Evolutionary conservation across 1,140 invertebrate genomes (phyloP).

Genomic region (Cephus cinctus): DNA sequence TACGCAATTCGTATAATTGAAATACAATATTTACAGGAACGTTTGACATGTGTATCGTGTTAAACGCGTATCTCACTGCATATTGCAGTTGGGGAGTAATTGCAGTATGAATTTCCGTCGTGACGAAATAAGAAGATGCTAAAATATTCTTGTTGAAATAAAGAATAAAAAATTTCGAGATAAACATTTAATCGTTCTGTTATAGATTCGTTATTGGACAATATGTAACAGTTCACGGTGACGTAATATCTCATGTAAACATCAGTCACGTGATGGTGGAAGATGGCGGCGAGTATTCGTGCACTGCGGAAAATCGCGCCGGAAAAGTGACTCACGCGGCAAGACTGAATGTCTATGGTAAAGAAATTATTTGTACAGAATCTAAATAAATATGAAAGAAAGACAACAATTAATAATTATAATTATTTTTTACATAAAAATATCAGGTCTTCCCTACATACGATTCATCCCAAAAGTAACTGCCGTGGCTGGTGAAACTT

Average conservation of each 20-base stretch:
- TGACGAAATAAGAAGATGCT: too few relatives aligned
- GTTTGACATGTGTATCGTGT: too few relatives aligned
- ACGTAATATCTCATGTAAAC: constrained; percentile 85
- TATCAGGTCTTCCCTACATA: constrained; percentile 77
- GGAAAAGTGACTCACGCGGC: constrained; percentile 75
- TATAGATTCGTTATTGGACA: constrained; percentile 77
- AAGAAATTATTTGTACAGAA: constrained; percentile 23
- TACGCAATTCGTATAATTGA: too few relatives aligned
- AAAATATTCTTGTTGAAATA: too few relatives aligned
- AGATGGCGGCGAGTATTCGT: constrained; percentile 86
- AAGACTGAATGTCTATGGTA: constrained; percentile 85
- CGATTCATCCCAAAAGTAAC: constrained; percentile 81
- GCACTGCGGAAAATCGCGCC: constrained; percentile 76
- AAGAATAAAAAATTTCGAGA: too few relatives aligned
- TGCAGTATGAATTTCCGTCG: too few relatives aligned
- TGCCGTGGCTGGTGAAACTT: constrained; percentile 77
- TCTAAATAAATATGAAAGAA: background rate
- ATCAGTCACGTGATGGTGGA: constrained; percentile 80
- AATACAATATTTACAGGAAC: too few relatives aligned
- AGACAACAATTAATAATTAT: background rate
- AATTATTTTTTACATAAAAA: background rate
- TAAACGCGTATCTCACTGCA: too few relatives aligned
- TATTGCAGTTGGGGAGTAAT: too few relatives aligned
- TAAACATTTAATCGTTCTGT: constrained; percentile 27
- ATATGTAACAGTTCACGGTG: constrained; percentile 77